Evolutionary conservation across 2,797 vertebrate species (phyloP).

Genomic region (Ispidina lecontei): DNA sequence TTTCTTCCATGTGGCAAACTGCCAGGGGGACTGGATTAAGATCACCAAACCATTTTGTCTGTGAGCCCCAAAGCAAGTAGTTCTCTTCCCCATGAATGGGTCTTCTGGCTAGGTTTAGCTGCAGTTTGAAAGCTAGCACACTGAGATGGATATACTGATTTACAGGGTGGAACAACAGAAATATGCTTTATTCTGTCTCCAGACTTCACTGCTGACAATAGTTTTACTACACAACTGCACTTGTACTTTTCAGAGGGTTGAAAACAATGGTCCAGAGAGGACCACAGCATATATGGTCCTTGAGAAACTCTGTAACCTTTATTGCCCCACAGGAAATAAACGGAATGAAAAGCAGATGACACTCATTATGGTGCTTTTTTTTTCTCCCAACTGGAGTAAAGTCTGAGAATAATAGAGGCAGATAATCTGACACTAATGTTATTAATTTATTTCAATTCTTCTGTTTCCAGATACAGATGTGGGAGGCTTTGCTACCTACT

Average conservation of each 20-base stretch:
- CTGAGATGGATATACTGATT: not conserved
- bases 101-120: not conserved
- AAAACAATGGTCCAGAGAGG: not conserved
- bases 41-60: not conserved
- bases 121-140: not conserved
- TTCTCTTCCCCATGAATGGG: not conserved
- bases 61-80: not conserved
- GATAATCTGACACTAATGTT: not conserved
- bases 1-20: not conserved
- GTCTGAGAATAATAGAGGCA: not conserved
- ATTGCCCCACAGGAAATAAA: not conserved
- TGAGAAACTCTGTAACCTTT: not conserved
- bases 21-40: not conserved
- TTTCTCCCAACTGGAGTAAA: not conserved
- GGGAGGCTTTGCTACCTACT: not conserved
- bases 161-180: not conserved
- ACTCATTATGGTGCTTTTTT: not conserved
- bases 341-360: not conserved
- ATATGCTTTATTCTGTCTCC: not conserved
- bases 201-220: not conserved
- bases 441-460: conserved; percentile 15
- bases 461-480: not conserved
- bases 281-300: not conserved
- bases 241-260: not conserved
- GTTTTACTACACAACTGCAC: not conserved